Conservation (phyloP, 2,888 invertebrate species). For the Chrysolina oricalcia region DNA sequence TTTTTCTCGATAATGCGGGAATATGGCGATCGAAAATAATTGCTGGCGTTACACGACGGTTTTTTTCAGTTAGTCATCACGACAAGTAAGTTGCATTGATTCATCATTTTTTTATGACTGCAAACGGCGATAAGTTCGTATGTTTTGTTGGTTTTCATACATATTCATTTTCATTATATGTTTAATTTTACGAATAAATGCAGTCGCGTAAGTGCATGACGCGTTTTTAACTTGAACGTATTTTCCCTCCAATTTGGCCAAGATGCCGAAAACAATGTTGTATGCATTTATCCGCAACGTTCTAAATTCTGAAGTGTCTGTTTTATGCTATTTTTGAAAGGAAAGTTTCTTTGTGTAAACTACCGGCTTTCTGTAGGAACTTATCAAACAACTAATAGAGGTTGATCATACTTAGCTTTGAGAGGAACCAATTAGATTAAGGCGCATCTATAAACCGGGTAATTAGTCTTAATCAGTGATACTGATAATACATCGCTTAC, state of each 20-base stretch:
- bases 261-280: no score
- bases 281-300: no score
- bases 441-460: no score
- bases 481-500: no score
- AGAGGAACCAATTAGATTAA: no score
- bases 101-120: neutral
- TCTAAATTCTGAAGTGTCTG: no score
- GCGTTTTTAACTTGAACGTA: neutral
- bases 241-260: neutral
- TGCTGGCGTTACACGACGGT: neutral
- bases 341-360: no score
- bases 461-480: no score
- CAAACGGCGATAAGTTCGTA: neutral
- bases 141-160: neutral
- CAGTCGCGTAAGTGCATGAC: neutral
- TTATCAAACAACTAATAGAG: no score
- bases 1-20: constrained; percentile 2
- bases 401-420: no score
- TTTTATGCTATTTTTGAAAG: no score
- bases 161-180: neutral
- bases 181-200: neutral
- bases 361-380: no score
- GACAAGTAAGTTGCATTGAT: constrained; percentile 1
- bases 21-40: neutral
- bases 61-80: constrained; percentile 10